Percentiles rank a stretch among this genome's conserved stretches.
Conservation (phyloP, 2,113 vertebrate species). For the Phrynocephalus versicolor region DNA sequence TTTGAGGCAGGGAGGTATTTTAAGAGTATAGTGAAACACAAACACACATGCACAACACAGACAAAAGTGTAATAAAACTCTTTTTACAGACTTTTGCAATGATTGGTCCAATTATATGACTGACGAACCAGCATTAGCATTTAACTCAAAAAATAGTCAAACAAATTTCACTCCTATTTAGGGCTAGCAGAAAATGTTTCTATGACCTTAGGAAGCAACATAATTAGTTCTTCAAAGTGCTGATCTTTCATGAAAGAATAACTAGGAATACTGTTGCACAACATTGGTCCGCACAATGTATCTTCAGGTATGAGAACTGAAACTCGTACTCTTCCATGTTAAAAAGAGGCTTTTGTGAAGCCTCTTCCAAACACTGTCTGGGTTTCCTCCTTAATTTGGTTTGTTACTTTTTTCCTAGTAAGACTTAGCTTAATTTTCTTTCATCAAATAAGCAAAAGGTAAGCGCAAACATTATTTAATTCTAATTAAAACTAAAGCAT, state of each 20-base stretch:
- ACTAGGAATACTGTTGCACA: not conserved
- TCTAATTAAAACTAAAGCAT: not conserved
- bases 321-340: no score
- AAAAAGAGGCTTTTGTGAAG: not conserved
- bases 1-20: not conserved
- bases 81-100: slow-evolving; percentile 53
- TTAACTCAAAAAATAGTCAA: not conserved
- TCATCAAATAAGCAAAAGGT: no score
- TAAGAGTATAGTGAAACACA: slow-evolving; percentile 22
- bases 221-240: not conserved
- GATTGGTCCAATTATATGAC: not conserved
- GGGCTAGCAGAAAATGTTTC: not conserved
- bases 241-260: not conserved
- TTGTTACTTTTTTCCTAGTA: no score
- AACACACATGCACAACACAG: slow-evolving; percentile 45
- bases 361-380: not conserved
- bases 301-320: not conserved
- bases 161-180: not conserved
- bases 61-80: slow-evolving; percentile 51
- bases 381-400: not conserved
- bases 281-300: not conserved
- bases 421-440: not conserved
- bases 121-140: not conserved
- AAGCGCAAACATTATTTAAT: no score
- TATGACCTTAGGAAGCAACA: not conserved